A percentile compares a stretch with the other conserved stretches of the same genome.
Conservation (phyloP, 2,113 vertebrate species). For the Passer domesticus region DNA sequence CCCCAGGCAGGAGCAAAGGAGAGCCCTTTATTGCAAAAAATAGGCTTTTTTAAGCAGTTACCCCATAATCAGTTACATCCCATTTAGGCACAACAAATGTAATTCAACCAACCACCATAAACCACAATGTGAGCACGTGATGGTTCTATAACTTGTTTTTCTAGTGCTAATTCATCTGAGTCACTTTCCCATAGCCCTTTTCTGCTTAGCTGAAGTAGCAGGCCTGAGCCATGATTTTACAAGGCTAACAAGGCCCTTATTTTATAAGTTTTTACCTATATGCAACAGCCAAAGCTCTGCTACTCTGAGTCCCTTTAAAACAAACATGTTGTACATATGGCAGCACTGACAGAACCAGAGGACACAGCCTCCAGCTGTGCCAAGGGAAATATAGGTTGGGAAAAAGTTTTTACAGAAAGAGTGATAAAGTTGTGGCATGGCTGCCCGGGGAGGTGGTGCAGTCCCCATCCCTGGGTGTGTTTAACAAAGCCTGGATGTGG, state of each 20-base stretch:
- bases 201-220: background rate
- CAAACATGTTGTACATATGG: fast-evolving
- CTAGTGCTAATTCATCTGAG: background rate
- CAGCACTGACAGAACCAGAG: background rate
- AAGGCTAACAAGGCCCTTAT: background rate
- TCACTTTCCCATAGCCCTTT: background rate
- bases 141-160: background rate
- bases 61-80: background rate
- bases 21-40: background rate
- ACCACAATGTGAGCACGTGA: fast-evolving
- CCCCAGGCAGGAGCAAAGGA: background rate
- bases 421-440: background rate
- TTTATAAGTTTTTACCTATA: background rate
- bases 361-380: background rate
- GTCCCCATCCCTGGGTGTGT: background rate
- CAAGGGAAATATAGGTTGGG: background rate
- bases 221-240: background rate
- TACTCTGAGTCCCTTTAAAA: background rate
- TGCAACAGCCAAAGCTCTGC: background rate
- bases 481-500: background rate
- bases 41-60: background rate
- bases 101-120: background rate
- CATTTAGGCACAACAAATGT: background rate
- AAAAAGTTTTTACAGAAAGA: background rate
- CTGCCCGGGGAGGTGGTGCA: background rate